phyloP scores from a whole-genome alignment of 2,888 invertebrate genomes.

The Lithodes maja region DNA sequence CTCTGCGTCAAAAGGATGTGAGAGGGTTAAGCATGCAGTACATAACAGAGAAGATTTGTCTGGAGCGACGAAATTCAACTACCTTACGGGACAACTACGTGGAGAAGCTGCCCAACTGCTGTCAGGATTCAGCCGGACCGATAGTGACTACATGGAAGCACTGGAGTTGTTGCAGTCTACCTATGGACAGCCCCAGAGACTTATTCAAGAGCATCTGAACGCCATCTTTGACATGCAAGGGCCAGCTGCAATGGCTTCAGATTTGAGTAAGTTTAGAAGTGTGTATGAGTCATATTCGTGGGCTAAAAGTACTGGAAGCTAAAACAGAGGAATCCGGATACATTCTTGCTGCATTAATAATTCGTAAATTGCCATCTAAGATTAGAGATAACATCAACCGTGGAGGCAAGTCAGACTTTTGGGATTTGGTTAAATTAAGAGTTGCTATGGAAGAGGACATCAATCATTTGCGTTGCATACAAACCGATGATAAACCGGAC shows the following conservation, averaged over 20 bases:
- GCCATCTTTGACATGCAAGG: background rate
- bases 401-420: background rate
- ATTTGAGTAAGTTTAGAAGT: background rate
- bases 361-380: background rate
- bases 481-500: background rate
- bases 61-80: background rate
- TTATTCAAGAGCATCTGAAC: background rate
- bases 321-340: background rate
- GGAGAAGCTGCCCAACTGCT: background rate
- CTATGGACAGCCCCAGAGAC: background rate
- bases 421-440: background rate
- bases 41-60: background rate
- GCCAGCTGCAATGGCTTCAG: background rate
- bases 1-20: no score
- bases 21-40: background rate
- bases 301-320: background rate
- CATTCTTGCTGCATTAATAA: background rate
- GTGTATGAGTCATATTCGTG: background rate
- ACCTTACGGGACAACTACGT: background rate
- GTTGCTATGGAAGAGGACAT: background rate
- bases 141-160: background rate
- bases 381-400: background rate
- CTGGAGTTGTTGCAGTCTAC: background rate
- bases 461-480: background rate
- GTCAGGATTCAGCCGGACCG: background rate